These are phyloP conservation scores for Ecdyonurus torrentis DNA, from an alignment of 2,888 invertebrate species.

Conservation along the genomic window DNA sequence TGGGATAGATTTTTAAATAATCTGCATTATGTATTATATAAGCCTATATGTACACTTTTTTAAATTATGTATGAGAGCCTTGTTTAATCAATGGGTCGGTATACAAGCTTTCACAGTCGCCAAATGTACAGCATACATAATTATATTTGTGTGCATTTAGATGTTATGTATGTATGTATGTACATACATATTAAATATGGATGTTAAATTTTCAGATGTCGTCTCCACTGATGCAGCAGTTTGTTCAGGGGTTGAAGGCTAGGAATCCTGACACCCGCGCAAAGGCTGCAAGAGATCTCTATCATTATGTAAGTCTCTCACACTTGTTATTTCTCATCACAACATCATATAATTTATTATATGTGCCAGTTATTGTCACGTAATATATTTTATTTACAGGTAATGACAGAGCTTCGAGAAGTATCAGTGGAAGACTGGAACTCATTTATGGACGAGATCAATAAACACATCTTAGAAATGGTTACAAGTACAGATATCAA, in stretches of 20 bases:
- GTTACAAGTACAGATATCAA: slow-evolving; percentile 82
- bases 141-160: no score
- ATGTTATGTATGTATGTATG: no score
- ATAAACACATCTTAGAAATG: slow-evolving; percentile 92
- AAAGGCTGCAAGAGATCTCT: slow-evolving; percentile 76
- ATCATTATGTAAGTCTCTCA: slow-evolving; percentile 45
- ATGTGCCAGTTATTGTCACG: neutral
- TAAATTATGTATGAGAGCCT: no score
- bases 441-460: slow-evolving; percentile 84
- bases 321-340: neutral
- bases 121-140: no score
- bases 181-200: no score
- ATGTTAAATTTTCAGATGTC: no score
- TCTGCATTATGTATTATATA: no score
- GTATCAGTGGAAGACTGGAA: slow-evolving; percentile 81
- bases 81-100: no score
- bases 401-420: slow-evolving; percentile 77
- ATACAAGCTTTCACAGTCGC: no score
- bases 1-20: no score
- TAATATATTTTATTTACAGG: slow-evolving; percentile 18
- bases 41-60: no score
- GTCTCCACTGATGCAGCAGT: slow-evolving; percentile 50
- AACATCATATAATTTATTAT: neutral
- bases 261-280: slow-evolving; percentile 68
- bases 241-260: slow-evolving; percentile 77